Conservation (phyloP, 1,140 invertebrate species). For the Lasioglossum baleicum region DNA sequence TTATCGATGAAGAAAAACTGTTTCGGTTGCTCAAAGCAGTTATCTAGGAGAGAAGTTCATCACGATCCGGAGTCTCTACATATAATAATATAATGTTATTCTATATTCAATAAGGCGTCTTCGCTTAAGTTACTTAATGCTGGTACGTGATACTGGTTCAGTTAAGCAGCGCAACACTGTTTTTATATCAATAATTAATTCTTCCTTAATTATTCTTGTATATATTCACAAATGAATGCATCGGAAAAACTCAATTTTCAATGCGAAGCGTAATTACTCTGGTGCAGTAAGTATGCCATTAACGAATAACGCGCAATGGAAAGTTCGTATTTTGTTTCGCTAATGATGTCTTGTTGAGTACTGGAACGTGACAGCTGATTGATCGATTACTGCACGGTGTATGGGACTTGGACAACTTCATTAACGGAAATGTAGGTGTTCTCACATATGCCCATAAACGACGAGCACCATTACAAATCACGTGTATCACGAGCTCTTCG, state of each 20-base stretch:
- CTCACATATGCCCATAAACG: conserved; percentile 28
- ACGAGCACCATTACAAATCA: conserved; percentile 38
- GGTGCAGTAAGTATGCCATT: background rate
- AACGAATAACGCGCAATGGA: background rate
- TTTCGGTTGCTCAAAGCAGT: no score
- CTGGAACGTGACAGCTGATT: background rate
- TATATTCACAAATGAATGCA: no score
- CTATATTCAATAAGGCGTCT: no score
- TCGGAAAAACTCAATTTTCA: background rate
- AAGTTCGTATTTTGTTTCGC: background rate
- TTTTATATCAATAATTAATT: no score
- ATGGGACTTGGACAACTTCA: conserved; percentile 8
- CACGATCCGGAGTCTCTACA: no score
- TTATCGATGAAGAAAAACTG: no score
- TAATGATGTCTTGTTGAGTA: background rate
- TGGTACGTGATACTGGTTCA: no score
- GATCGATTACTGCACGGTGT: conserved; percentile 16
- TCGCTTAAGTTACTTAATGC: no score
- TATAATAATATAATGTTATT: no score
- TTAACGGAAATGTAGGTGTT: conserved; percentile 35
- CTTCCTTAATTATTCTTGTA: no score
- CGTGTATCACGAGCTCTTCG: conserved; percentile 4
- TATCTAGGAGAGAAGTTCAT: no score
- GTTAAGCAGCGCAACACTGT: no score
- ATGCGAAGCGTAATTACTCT: background rate